A percentile compares a stretch with the other conserved stretches of the same genome.
These are phyloP conservation scores for Meta bourneti DNA, from an alignment of 2,888 invertebrate genomes.

Conservation along the genomic window DNA sequence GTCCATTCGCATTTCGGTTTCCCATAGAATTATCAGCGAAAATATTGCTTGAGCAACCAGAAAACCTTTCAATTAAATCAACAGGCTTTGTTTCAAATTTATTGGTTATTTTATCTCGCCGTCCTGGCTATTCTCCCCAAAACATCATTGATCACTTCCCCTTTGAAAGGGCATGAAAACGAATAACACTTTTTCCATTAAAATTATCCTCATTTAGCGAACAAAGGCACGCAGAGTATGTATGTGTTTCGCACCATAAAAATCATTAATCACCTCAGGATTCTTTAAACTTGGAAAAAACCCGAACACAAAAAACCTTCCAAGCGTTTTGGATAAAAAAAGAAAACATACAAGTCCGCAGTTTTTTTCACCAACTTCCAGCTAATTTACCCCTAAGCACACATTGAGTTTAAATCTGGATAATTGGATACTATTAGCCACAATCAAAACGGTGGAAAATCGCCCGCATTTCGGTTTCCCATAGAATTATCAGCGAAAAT, in stretches of 20 bases:
- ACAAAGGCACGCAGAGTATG: background rate
- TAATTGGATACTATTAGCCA: slow-evolving; percentile 40
- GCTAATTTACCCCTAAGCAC: slow-evolving; percentile 7
- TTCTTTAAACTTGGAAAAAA: background rate
- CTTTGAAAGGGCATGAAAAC: too few relatives aligned
- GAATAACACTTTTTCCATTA: background rate
- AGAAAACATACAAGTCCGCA: background rate
- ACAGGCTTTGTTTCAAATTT: too few relatives aligned
- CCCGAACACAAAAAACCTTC: background rate
- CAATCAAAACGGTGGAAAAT: slow-evolving; percentile 3
- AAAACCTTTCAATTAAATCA: too few relatives aligned
- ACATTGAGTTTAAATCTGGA: background rate
- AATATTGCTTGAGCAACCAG: background rate
- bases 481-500: background rate
- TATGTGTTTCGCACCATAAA: background rate
- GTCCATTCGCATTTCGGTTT: background rate
- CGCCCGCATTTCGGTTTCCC: background rate
- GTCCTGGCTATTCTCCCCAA: too few relatives aligned
- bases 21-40: background rate
- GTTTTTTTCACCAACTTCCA: background rate
- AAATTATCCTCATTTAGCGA: background rate
- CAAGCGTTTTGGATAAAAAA: background rate
- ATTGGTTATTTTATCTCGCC: too few relatives aligned
- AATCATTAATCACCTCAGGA: background rate
- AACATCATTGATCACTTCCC: too few relatives aligned